Evolutionary conservation across 2,113 vertebrate genomes (phyloP).

Genomic region (Paramormyrops kingsleyae): DNA sequence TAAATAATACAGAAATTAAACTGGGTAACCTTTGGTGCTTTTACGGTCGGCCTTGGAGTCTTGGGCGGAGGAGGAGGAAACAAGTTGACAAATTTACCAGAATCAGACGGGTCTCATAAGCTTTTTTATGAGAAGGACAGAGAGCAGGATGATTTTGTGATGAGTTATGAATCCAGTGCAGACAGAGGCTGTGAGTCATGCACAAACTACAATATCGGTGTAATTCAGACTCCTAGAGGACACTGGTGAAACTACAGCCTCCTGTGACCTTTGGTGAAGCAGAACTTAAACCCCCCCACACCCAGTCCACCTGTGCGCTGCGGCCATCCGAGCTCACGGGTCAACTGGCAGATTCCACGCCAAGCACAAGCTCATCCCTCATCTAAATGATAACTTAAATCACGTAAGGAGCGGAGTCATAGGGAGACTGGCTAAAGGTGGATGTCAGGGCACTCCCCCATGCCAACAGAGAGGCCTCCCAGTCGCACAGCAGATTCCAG

Average conservation of each 20-base stretch:
- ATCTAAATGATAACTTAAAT: not conserved
- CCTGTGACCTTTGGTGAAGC: not conserved
- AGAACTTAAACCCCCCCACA: not conserved
- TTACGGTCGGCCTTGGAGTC: not conserved
- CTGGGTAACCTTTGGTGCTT: not conserved
- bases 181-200: not conserved
- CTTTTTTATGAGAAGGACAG: not conserved
- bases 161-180: not conserved
- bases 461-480: not conserved
- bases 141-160: not conserved
- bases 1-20: not conserved
- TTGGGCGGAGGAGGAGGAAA: not conserved
- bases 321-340: not conserved
- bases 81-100: not conserved
- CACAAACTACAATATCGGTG: not conserved
- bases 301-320: not conserved
- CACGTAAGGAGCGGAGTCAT: not conserved
- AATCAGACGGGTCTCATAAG: not conserved
- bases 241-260: not conserved
- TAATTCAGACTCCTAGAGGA: not conserved
- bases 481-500: not conserved
- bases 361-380: not conserved
- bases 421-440: not conserved
- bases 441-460: not conserved
- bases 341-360: not conserved